Base-by-base conservation (phyloP, 2,113 vertebrate genomes). In the Alces alces region DNA sequence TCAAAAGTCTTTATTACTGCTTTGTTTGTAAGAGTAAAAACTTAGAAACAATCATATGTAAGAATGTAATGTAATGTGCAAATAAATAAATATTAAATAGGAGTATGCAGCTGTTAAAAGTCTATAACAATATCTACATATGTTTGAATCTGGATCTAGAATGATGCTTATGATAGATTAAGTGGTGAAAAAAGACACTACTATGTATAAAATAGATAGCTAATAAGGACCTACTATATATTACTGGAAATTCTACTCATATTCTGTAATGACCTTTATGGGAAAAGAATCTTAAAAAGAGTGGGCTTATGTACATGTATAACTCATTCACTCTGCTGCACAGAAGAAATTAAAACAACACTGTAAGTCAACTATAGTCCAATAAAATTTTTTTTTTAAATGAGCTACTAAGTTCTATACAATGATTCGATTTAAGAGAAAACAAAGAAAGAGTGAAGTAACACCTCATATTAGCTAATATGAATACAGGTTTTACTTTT, bases 111-210 rank as follows among this genome's bases (percentile, higher is more conserved):
- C 39, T 92, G 3, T 92, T 90, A 95, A 91, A 93, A 89, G 52
- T 54, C 30, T 61, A 88, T 64, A 80, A 36, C 86, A 60, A 89
- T 94, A 39, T 50, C 33, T 64, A 45, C 0, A 57, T 47, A 52
- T 83, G n/a, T 86, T 89, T 94, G 57, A 17, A 61, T 91, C 83
- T 97, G 28, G 28, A 82, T 70, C 89, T 92, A 93, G 28, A 92
- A 73, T 54, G 83, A 84, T 16, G 4, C 30, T 57, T 87, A 19
- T 55, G 14, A 87, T 45, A 92, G 52, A 76, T 52, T 88, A 84
- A 79, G 19, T 57, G 30, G 30, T 25, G 19, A 89, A 61, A 82
- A 64, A 58, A 33, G 1, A 43, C 70, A 76, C 39, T 43, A 27
- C 39, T 27, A 15, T 8, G 23, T 76, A 43, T 76, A 43, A 27